A percentile compares a stretch with the other conserved stretches of the same genome.
Conservation (phyloP, 2,797 vertebrate species). For the Gila robusta region DNA sequence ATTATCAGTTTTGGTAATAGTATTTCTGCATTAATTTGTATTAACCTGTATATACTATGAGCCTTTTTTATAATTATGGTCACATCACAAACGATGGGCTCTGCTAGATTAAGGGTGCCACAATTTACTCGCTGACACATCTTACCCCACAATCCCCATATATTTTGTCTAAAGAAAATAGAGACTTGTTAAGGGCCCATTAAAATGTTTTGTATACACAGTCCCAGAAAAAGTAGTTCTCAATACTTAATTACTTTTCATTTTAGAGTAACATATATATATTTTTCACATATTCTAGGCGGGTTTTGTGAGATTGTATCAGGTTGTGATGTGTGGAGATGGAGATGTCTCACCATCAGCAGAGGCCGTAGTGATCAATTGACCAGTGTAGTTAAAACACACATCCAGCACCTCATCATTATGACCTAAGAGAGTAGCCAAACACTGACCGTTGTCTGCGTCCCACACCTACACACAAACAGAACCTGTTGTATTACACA, state of each 20-base stretch:
- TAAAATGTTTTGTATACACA: not conserved
- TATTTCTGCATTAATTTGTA: no score
- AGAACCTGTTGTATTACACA: conserved; percentile 79
- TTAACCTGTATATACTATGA: not conserved
- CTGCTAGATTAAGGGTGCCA: not conserved
- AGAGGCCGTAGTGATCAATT: conserved; percentile 88
- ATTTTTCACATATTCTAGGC: not conserved
- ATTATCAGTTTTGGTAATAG: no score
- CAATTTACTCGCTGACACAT: not conserved
- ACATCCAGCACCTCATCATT: conserved; percentile 91
- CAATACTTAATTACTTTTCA: not conserved
- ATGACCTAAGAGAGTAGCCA: conserved; percentile 87
- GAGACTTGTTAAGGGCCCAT: not conserved
- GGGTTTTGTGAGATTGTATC: not conserved
- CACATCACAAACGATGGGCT: not conserved
- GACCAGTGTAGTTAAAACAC: conserved; percentile 91
- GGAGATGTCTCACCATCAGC: conserved; percentile 84
- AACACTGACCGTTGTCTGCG: conserved; percentile 79
- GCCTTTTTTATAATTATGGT: not conserved
- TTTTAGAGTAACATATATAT: not conserved
- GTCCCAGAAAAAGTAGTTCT: not conserved
- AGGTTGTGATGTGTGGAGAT: not conserved
- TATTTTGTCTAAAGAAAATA: not conserved
- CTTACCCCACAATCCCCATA: not conserved
- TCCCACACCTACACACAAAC: conserved; percentile 87